These are phyloP conservation scores for Phenganax subtilis DNA, from an alignment of 92 coral and sea anemone species.

Conservation along the genomic window DNA sequence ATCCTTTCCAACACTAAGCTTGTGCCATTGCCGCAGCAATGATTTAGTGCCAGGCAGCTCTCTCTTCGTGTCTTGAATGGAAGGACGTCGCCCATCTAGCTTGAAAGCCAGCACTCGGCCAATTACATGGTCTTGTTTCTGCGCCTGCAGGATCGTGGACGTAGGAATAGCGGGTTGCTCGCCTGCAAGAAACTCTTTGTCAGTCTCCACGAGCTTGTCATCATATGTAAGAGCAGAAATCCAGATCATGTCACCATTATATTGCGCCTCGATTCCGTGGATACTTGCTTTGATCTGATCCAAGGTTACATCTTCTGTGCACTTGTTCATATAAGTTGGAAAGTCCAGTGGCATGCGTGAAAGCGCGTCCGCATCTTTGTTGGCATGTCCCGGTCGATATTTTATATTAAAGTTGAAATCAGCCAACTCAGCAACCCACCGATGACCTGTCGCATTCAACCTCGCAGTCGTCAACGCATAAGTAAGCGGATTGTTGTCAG, in stretches of 20 bases:
- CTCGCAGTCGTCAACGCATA: constrained; percentile 47
- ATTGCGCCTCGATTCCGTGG: constrained; percentile 41
- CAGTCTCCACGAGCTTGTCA: constrained; percentile 11
- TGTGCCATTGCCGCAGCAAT: constrained; percentile 25
- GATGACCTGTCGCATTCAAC: constrained; percentile 53
- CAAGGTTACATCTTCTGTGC: constrained; percentile 31
- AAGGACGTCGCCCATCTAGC: constrained; percentile 34
- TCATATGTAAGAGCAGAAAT: constrained; percentile 37
- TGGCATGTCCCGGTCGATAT: constrained; percentile 44
- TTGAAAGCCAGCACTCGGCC: constrained; percentile 45
- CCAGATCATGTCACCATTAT: constrained; percentile 40
- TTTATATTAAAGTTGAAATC: constrained; percentile 47
- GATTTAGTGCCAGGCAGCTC: constrained; percentile 45
- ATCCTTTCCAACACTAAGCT: constrained; percentile 3
- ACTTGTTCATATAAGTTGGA: constrained; percentile 26
- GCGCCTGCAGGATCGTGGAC: constrained; percentile 34
- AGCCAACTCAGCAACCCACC: constrained; percentile 47
- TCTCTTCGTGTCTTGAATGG: constrained; percentile 31
- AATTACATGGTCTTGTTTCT: constrained; percentile 38
- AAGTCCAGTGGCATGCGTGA: constrained; percentile 39
- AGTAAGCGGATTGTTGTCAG: constrained; percentile 50
- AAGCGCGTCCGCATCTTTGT: constrained; percentile 46
- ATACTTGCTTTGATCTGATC: constrained; percentile 34
- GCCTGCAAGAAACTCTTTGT: constrained; percentile 2
- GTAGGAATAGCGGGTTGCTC: constrained; percentile 15